Evolutionary conservation across 1,140 invertebrate species (phyloP), one percentile per base, ranked within the genome.

Genomic region (Diabrotica virgifera): DNA sequence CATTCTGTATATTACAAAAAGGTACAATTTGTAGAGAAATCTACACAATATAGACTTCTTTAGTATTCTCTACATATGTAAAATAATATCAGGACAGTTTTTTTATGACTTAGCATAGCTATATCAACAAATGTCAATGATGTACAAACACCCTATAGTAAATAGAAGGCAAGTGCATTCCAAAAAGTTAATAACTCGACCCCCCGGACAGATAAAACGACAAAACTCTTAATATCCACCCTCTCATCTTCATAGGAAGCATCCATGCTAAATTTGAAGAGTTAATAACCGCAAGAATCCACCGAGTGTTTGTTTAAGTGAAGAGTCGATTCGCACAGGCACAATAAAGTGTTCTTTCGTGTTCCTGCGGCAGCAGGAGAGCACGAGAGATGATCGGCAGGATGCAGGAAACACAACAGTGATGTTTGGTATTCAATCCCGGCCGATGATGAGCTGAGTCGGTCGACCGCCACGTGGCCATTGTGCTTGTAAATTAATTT

Each of bases 271-370:
- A 56, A 63, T 63, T 63, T 58, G 62, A 57, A 52, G 54, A 63
- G 55, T 57, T 63, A 63, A 63, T 63, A 58, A 63, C 62, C 62
- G 54, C 62, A 63, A 63, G 53, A 63, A 55, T 63, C 62, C 54
- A 36, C 37, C 36, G 36, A 63, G 62, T 63, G 62, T 63, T 63
- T 63, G 62, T 63, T 63, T 51, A 63, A 63, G 62, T 13, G 46
- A 51, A 63, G 55, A 51, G 62, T 3, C 54, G 11, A 51, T 61
- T 61, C 59, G 38, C 59, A 13, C 51, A n/a, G 24, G 46, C 50
- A 57, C 55, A 56, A 56, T 63, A 51, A 50, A 63, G 38, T 58
- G 38, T 56, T 14, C 62, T 63, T 56, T 54, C 54, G 62, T 63
- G 62, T 51, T 56, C 13, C 13, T 10, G 14, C 53, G 13, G 46